A percentile compares a stretch with the other conserved stretches of the same genome.
These are phyloP conservation scores for Poecilia wingei DNA, from an alignment of 2,797 vertebrate species.

Conservation along the genomic window DNA sequence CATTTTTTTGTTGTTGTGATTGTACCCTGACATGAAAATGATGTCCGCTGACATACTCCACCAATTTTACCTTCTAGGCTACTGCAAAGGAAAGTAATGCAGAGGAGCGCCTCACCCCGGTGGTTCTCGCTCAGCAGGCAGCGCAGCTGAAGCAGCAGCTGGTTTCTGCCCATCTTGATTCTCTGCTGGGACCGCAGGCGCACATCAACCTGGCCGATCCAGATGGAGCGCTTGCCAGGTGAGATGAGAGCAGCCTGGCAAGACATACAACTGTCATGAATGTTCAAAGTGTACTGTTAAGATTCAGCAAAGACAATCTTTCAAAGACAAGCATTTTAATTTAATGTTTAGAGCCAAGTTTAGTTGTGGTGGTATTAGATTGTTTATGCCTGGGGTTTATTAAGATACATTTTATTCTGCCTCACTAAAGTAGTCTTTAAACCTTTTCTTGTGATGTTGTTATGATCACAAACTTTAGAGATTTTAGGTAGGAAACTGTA, in stretches of 20 bases:
- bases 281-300: conserved; percentile 2
- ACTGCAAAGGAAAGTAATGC: conserved; percentile 85
- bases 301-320: not conserved
- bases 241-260: conserved; percentile 49
- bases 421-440: not conserved
- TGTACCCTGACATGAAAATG: not conserved
- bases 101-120: conserved; percentile 91
- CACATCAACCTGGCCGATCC: conserved; percentile 92
- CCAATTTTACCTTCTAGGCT: conserved; percentile 67
- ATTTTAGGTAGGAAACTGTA: not conserved
- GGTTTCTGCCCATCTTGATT: conserved; percentile 89
- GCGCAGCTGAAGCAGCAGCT: conserved; percentile 92
- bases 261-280: not conserved
- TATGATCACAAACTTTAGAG: not conserved
- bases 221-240: conserved; percentile 92
- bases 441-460: not conserved
- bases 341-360: not conserved
- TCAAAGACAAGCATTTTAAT: not conserved
- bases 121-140: conserved; percentile 90
- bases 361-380: conserved; percentile 1
- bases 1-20: not conserved
- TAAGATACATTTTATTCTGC: not conserved
- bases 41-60: not conserved
- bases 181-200: conserved; percentile 88
- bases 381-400: not conserved